Evolutionary conservation across 2,888 invertebrate genomes (phyloP).

Genomic region (Schrankia costaestrigalis): DNA sequence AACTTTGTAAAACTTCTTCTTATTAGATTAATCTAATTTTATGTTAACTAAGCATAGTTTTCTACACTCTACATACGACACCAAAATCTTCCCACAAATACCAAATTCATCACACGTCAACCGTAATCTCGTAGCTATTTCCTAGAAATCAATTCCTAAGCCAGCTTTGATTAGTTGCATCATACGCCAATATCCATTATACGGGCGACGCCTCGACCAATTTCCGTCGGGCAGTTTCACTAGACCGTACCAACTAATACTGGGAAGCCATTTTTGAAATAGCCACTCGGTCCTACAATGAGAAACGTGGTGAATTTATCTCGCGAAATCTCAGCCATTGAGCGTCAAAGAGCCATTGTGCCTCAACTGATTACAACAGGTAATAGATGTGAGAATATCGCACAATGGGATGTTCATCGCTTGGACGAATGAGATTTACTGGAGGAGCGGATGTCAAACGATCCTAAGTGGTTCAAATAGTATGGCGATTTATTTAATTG

Average conservation of each 20-base stretch:
- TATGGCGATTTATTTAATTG: too few relatives aligned
- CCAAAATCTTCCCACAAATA: slow-evolving; percentile 1
- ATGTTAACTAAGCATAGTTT: too few relatives aligned
- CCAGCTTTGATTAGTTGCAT: slow-evolving; percentile 22
- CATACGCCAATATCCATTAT: slow-evolving; percentile 17
- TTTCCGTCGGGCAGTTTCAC: slow-evolving; percentile 22
- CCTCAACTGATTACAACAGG: slow-evolving; percentile 66
- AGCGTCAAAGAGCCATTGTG: slow-evolving; percentile 61
- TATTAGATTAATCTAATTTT: too few relatives aligned
- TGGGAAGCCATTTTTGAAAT: slow-evolving; percentile 43
- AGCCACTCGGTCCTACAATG: slow-evolving; percentile 35
- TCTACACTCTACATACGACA: too few relatives aligned
- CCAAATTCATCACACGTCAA: slow-evolving; percentile 2
- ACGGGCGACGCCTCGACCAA: slow-evolving; percentile 17
- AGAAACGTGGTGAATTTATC: slow-evolving; percentile 51
- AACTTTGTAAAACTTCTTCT: too few relatives aligned
- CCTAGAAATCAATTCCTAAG: slow-evolving; percentile 17
- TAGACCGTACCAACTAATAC: slow-evolving; percentile 15
- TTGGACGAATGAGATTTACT: slow-evolving; percentile 13
- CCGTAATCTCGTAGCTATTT: slow-evolving; percentile 2
- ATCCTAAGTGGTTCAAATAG: too few relatives aligned
- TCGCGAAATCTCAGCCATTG: slow-evolving; percentile 61
- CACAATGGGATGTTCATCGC: slow-evolving; percentile 52
- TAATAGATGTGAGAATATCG: slow-evolving; percentile 59
- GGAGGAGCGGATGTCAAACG: too few relatives aligned